Conservation (phyloP, 2,797 vertebrate genomes). For the Poeciliopsis turneri region DNA sequence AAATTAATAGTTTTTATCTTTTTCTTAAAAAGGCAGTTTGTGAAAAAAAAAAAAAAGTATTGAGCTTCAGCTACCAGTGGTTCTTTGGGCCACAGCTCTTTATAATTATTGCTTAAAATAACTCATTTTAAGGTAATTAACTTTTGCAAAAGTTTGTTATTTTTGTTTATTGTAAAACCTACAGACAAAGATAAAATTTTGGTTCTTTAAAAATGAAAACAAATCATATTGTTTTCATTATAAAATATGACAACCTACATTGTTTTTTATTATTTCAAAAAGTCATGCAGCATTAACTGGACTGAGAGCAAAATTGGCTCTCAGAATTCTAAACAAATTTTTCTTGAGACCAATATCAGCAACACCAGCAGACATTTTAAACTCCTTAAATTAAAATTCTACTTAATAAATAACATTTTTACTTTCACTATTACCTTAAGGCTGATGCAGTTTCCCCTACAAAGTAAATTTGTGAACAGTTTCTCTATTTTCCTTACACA, state of each 20-base stretch:
- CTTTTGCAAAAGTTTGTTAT: not conserved
- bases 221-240: not conserved
- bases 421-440: not conserved
- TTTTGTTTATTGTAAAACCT: not conserved
- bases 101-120: not conserved
- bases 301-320: not conserved
- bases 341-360: not conserved
- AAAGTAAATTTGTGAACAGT: not conserved
- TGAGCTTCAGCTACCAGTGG: not conserved
- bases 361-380: not conserved
- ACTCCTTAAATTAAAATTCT: not conserved
- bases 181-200: not conserved
- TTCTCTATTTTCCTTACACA: constrained; percentile 33
- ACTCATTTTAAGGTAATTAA: too few species aligned
- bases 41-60: not conserved
- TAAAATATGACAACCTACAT: not conserved
- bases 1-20: not conserved
- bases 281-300: not conserved
- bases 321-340: not conserved
- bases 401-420: not conserved
- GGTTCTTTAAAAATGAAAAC: not conserved
- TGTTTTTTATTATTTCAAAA: not conserved
- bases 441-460: not conserved
- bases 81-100: not conserved
- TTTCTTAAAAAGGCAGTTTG: not conserved